phyloP scores from a whole-genome alignment of 2,113 vertebrate genomes.

The Zapornia atra region DNA sequence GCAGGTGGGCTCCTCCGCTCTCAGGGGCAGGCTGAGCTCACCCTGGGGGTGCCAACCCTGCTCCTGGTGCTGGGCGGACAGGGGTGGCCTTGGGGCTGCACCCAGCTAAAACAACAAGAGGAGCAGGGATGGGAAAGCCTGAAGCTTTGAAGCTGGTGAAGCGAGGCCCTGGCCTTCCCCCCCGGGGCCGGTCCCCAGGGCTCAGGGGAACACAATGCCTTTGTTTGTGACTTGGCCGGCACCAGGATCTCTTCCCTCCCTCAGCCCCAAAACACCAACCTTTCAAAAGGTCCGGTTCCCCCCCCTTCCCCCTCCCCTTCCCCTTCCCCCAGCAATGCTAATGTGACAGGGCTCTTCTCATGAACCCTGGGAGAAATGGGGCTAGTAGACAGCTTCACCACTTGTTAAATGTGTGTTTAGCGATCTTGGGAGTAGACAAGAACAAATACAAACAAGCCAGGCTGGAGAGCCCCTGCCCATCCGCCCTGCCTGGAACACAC shows the following conservation, averaged over 20 bases:
- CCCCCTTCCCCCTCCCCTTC: not conserved
- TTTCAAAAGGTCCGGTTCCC: not conserved
- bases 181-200: not conserved
- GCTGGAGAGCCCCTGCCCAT: constrained; percentile 60
- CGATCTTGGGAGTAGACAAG: constrained; percentile 61
- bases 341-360: constrained; percentile 46
- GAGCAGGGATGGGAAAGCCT: not conserved
- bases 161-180: not conserved
- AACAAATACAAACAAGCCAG: constrained; percentile 59
- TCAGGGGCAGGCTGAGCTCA: not conserved
- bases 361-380: constrained; percentile 43
- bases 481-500: constrained; percentile 52
- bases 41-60: rapidly evolving
- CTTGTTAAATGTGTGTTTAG: constrained; percentile 49
- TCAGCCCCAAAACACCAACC: constrained; percentile 15
- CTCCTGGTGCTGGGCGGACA: not conserved
- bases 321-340: constrained; percentile 3
- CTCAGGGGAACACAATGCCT: constrained; percentile 18
- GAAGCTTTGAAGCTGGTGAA: not conserved
- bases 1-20: rapidly evolving
- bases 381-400: constrained; percentile 22
- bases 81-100: not conserved
- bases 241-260: not conserved
- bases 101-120: not conserved
- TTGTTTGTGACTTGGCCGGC: constrained; percentile 17